These are phyloP conservation scores for Drosophila siamana DNA, from an alignment of 2,888 invertebrate genomes.

Conservation along the genomic window DNA sequence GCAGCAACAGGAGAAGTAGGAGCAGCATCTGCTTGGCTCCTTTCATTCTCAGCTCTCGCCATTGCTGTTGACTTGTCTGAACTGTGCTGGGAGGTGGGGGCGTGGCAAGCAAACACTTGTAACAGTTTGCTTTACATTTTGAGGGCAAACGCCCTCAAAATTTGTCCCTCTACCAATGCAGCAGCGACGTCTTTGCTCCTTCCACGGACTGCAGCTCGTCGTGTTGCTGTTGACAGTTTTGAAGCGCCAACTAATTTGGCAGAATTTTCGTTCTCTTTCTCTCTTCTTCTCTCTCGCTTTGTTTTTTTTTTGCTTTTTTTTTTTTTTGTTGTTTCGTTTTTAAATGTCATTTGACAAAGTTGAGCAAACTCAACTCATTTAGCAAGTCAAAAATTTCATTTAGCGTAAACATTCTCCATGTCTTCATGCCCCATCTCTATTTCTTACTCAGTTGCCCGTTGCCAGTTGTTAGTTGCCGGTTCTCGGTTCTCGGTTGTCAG, in stretches of 20 bases:
- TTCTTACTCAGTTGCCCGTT: constrained; percentile 1
- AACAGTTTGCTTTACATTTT: constrained; percentile 69
- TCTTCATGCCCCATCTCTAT: constrained; percentile 16
- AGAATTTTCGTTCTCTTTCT: constrained; percentile 43
- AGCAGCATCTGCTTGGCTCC: background rate
- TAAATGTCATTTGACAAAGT: constrained; percentile 61
- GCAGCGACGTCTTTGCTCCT: constrained; percentile 35
- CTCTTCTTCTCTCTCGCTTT: no score
- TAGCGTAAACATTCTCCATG: constrained; percentile 58
- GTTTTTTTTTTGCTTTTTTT: no score
- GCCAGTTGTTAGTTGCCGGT: no score
- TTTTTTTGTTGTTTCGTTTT: background rate
- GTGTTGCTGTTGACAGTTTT: constrained; percentile 58
- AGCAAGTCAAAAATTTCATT: constrained; percentile 74
- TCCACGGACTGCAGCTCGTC: constrained; percentile 34
- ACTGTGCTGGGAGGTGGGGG: constrained; percentile 21
- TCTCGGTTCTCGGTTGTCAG: constrained; percentile 10
- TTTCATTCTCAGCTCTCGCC: background rate
- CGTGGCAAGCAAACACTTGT: constrained; percentile 67
- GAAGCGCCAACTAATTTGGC: constrained; percentile 53
- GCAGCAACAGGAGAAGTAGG: constrained; percentile 6
- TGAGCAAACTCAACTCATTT: constrained; percentile 64
- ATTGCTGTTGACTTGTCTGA: background rate
- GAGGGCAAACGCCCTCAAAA: constrained; percentile 36
- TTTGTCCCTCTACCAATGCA: constrained; percentile 36